Base-by-base conservation (phyloP, 64 coral and sea anemone genomes). In the Orbicella faveolata region DNA sequence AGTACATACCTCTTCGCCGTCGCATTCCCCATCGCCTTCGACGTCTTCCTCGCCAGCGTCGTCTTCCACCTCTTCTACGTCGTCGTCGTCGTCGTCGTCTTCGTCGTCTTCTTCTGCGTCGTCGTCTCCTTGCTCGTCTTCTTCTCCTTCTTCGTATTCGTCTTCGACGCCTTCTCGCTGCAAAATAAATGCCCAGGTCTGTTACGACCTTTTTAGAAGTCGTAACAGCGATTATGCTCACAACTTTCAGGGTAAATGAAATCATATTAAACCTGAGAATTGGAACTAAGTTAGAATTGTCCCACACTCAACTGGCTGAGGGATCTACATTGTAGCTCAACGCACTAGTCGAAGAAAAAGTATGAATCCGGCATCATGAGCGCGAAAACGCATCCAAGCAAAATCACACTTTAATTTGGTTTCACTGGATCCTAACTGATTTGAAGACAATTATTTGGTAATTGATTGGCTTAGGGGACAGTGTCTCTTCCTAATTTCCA, bases 111-210 rank as follows among this genome's bases (percentile, higher is more conserved):
- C 79, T 69, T 0, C 63, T 13, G 20, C 82, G 82, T 67, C 82
- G 67, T 84, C 82, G 82, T 52, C 82, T 84, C 41, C 64, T 67
- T 14, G 19, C 41, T 70, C 64, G 64, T 26, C 65, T 20, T 52
- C 63, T 67, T 52, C 36, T 70, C 36, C 37, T 69, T n/a, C 66
- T 69, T 69, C 66, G 66, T 9, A 69, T 21, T 69, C 66, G 66
- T 20, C 66, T 69, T 69, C 21, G 52, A 9, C 39, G 37, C 52
- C 20, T 73, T 51, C 63, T 67, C 20, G 63, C 82, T 84, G 17
- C 16, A 70, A 41, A 21, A 51, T n/a, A 30, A 70, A 52, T 41
- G 39, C 39, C 39, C 2, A 41, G 39, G 39, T 41, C 39, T 41
- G 4, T 30, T 30, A 30, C 30, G 30, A 30, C 30, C 30, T 30